phyloP scores from a whole-genome alignment of 2,797 vertebrate genomes.

The Mormyrops attenuatus region DNA sequence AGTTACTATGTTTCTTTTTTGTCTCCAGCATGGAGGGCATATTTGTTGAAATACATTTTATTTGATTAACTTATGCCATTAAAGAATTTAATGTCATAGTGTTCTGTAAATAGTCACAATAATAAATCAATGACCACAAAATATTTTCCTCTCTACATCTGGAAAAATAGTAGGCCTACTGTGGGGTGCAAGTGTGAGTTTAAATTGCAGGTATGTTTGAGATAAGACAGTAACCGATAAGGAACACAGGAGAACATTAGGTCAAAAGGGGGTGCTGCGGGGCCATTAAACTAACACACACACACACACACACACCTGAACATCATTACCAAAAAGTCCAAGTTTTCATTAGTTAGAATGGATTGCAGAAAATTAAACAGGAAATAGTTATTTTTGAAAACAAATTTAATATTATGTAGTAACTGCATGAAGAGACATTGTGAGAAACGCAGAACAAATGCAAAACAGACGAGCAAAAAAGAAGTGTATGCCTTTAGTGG shows the following conservation, averaged over 20 bases:
- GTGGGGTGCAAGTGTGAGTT: background rate
- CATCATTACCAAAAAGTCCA: background rate
- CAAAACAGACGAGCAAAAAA: constrained; percentile 35
- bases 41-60: background rate
- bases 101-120: background rate
- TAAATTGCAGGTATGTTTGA: background rate
- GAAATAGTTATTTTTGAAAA: constrained; percentile 38
- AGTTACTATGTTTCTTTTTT: background rate
- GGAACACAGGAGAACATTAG: background rate
- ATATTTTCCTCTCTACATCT: background rate
- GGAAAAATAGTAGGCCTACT: background rate
- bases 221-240: background rate
- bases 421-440: constrained; percentile 51
- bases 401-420: constrained; percentile 42
- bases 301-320: background rate
- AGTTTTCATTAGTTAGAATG: background rate
- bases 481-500: constrained; percentile 37
- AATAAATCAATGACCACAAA: background rate
- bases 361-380: constrained; percentile 22
- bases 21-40: background rate
- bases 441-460: constrained; percentile 52
- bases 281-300: background rate
- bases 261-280: background rate
- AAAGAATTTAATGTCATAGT: background rate
- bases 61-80: background rate